Percentiles rank a stretch among this genome's conserved stretches.
Conservation (phyloP, 2,113 vertebrate genomes). For the Nesoenas mayeri region DNA sequence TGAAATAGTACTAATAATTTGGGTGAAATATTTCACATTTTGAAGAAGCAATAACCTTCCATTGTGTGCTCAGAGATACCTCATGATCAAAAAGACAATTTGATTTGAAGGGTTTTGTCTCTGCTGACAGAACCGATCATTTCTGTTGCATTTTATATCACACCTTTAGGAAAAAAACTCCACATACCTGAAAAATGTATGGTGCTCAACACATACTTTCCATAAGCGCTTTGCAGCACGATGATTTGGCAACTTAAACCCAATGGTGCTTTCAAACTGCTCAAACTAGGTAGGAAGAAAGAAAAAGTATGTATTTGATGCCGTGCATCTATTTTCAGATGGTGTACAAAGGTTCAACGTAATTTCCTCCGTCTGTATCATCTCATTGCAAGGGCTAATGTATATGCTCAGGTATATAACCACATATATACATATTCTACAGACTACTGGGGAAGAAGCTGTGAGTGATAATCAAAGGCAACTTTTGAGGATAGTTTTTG, state of each 20-base stretch:
- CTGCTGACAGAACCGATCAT: neutral
- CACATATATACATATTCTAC: neutral
- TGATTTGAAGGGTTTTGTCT: neutral
- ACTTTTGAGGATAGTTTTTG: neutral
- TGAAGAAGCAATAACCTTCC: neutral
- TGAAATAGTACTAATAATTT: neutral
- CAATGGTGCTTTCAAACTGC: constrained; percentile 98
- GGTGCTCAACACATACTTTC: constrained; percentile 98
- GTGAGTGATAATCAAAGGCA: neutral
- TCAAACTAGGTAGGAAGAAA: constrained; percentile 84
- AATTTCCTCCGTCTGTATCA: neutral
- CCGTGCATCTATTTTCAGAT: neutral
- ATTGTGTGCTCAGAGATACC: neutral
- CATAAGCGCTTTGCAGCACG: constrained; percentile 95
- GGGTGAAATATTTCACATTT: neutral
- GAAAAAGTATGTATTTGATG: neutral
- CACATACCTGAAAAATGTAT: constrained; percentile 96
- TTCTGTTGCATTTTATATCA: neutral
- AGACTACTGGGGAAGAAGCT: neutral
- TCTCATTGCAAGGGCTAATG: neutral
- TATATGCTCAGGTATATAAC: neutral
- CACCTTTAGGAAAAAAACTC: neutral
- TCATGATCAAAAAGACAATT: neutral
- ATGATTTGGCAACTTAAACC: constrained; percentile 97
- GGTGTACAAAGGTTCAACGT: neutral